A percentile compares a stretch with the other conserved stretches of the same genome.
Evolutionary conservation across 2,797 vertebrate species (phyloP).

Genomic region (Peromyscus attwateri): DNA sequence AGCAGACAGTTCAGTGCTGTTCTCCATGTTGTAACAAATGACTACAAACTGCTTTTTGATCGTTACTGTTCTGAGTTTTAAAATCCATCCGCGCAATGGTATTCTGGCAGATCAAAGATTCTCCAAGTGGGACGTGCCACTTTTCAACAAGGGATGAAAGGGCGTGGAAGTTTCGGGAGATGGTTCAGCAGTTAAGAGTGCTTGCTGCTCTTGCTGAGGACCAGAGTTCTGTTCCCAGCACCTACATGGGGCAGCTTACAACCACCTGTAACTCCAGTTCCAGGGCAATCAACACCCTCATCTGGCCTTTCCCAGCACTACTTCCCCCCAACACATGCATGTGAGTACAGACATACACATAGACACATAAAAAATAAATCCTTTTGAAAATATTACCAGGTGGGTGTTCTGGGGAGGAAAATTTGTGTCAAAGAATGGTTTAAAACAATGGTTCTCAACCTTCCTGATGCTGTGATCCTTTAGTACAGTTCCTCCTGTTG

Average conservation of each 20-base stretch:
- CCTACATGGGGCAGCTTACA: neutral
- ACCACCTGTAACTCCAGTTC: neutral
- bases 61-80: constrained; percentile 31
- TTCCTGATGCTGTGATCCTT: neutral
- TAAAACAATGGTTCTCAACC: neutral
- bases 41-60: neutral
- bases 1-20: neutral
- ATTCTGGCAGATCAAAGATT: neutral
- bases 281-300: neutral
- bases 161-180: neutral
- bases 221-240: neutral
- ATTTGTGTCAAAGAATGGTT: neutral
- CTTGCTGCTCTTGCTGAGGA: neutral
- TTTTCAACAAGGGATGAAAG: constrained; percentile 20
- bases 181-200: neutral
- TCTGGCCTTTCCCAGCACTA: neutral
- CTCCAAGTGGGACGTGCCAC: neutral
- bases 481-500: neutral
- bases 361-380: neutral
- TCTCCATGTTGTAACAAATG: neutral
- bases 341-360: neutral
- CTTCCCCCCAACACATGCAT: neutral
- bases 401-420: constrained; percentile 18
- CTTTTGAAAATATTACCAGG: neutral
- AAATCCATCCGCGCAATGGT: neutral